Conservation (phyloP, 2,888 invertebrate genomes). For the Beris morrisii region DNA sequence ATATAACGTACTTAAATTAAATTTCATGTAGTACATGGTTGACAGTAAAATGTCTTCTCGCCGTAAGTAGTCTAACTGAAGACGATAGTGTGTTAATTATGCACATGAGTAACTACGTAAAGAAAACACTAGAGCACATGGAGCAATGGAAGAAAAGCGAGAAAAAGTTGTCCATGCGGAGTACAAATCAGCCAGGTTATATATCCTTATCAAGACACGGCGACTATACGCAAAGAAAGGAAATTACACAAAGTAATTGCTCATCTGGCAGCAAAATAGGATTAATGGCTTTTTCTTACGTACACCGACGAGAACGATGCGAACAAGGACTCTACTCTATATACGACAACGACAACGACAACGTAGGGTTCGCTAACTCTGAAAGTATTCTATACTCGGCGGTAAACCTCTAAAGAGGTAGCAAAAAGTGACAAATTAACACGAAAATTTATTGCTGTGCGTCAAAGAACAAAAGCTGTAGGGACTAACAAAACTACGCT, state of each 20-base stretch:
- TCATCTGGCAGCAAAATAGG: conserved; percentile 39
- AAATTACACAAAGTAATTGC: conserved; percentile 37
- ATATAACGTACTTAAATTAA: conserved; percentile 24
- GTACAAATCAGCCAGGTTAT: conserved; percentile 31
- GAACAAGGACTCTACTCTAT: neutral
- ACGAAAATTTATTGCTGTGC: conserved; percentile 37
- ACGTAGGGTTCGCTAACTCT: neutral
- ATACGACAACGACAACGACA: neutral
- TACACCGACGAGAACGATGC: conserved; percentile 10
- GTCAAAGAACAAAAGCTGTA: conserved; percentile 30
- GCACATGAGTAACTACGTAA: conserved; percentile 31
- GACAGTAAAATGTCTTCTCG: conserved; percentile 21
- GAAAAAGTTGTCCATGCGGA: conserved; percentile 22
- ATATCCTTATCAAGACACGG: conserved; percentile 29
- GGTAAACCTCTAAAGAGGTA: conserved; percentile 33
- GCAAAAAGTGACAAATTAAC: conserved; percentile 40
- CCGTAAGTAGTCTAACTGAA: conserved; percentile 7
- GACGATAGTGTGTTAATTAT: conserved; percentile 32
- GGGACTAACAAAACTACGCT: conserved; percentile 5
- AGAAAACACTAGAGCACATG: conserved; percentile 8
- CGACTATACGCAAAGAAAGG: conserved; percentile 32
- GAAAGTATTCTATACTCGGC: conserved; percentile 24
- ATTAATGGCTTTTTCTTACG: conserved; percentile 35
- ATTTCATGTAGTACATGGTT: conserved; percentile 9
- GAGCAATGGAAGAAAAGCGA: neutral